Percentiles rank a stretch among this genome's conserved stretches.
Evolutionary conservation across 2,888 invertebrate species (phyloP).

Genomic region (Drosophila dives): DNA sequence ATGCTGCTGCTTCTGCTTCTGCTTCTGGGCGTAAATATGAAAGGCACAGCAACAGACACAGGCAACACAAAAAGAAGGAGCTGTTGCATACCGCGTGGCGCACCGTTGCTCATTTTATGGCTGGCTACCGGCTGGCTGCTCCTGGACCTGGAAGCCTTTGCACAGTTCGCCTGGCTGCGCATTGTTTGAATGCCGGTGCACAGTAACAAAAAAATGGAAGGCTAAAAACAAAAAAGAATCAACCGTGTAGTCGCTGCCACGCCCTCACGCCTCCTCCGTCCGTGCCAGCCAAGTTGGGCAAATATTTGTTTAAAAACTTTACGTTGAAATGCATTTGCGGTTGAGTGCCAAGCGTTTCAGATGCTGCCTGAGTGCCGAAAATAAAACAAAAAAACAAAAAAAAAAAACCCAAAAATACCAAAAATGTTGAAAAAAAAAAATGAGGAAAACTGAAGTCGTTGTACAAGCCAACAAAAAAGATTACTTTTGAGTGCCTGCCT

Average conservation of each 20-base stretch:
- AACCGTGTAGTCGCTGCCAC: conserved; percentile 48
- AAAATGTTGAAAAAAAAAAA: conserved; percentile 19
- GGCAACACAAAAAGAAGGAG: conserved; percentile 35
- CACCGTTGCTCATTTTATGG: conserved; percentile 78
- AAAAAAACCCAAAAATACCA: conserved; percentile 2
- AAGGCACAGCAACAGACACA: conserved; percentile 55
- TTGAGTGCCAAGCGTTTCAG: conserved; percentile 77
- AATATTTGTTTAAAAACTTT: conserved; percentile 82
- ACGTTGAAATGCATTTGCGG: conserved; percentile 81
- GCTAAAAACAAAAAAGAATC: conserved; percentile 53
- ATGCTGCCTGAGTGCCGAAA: conserved; percentile 58
- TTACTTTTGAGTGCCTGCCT: conserved; percentile 66
- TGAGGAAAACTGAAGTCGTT: conserved; percentile 35
- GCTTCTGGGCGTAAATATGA: conserved; percentile 65
- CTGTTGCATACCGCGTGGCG: conserved; percentile 77
- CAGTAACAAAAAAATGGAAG: conserved; percentile 3
- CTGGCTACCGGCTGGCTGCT: conserved; percentile 35
- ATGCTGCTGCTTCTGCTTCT: conserved; percentile 10
- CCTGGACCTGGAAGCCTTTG: conserved; percentile 49
- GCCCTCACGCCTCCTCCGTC: conserved; percentile 5
- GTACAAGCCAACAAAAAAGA: conserved; percentile 60
- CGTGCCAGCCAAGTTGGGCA: conserved; percentile 72
- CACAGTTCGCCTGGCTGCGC: conserved; percentile 58
- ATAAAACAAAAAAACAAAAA: conserved; percentile 46
- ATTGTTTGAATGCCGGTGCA: conserved; percentile 72